Conservation (phyloP, 2,113 vertebrate species). For the Nibea albiflora region DNA sequence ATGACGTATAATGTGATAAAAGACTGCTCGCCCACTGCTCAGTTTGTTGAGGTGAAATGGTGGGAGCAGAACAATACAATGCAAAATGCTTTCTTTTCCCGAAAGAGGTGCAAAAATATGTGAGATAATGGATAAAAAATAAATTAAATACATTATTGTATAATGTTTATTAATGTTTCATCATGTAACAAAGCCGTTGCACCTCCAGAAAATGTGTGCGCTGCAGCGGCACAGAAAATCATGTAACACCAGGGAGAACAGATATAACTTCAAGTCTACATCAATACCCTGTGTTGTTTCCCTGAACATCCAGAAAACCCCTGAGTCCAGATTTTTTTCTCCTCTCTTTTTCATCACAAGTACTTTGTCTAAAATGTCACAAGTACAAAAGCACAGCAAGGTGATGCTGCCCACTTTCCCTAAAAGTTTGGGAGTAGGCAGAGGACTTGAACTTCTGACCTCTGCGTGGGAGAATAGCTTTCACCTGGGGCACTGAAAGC, state of each 20-base stretch:
- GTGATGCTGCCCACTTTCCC: conserved; percentile 45
- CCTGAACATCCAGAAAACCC: conserved; percentile 33
- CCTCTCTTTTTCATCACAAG: background rate
- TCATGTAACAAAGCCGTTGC: conserved; percentile 3
- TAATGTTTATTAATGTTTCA: background rate
- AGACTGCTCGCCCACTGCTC: background rate
- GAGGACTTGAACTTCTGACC: conserved; percentile 56
- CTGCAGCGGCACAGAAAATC: conserved; percentile 36
- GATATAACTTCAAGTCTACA: conserved; percentile 34
- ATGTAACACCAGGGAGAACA: conserved; percentile 38
- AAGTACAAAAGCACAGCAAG: conserved; percentile 50
- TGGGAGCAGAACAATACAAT: background rate
- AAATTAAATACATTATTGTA: background rate
- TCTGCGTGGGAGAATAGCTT: conserved; percentile 53
- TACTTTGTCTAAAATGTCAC: conserved; percentile 58
- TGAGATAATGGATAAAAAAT: background rate
- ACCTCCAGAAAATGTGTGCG: background rate
- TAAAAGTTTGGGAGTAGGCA: conserved; percentile 52
- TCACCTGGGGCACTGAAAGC: conserved; percentile 61
- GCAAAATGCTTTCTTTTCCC: background rate
- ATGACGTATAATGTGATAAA: background rate
- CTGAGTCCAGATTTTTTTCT: conserved; percentile 6
- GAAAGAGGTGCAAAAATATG: conserved; percentile 10
- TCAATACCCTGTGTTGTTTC: conserved; percentile 16
- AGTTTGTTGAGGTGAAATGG: background rate